phyloP scores from a whole-genome alignment of 35 echinoderm and acorn worm genomes.

The Stichopus chloronotus region DNA sequence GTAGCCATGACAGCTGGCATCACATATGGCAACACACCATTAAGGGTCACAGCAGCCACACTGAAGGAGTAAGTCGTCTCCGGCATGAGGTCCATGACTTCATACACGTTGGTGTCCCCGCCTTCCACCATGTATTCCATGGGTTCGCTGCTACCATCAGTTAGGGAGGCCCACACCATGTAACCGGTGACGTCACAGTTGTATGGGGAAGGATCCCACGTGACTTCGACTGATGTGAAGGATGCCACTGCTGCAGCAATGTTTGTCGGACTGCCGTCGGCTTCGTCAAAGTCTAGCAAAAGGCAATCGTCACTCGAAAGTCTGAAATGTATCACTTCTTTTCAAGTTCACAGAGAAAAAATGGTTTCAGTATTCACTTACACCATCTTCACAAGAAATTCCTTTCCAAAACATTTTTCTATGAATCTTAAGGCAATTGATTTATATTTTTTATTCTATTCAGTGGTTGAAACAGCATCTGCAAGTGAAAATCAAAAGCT shows the following conservation, averaged over 20 bases:
- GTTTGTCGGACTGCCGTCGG: constrained; percentile 56
- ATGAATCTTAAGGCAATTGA: too few relatives aligned
- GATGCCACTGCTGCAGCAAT: constrained; percentile 49
- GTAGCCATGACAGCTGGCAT: constrained; percentile 28
- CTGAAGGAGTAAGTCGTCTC: constrained; percentile 65
- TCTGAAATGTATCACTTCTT: too few relatives aligned
- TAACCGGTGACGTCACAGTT: constrained; percentile 93
- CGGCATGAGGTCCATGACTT: constrained; percentile 62
- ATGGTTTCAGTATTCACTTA: too few relatives aligned
- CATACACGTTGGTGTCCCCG: constrained; percentile 37
- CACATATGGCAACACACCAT: constrained; percentile 42
- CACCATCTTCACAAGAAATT: too few relatives aligned
- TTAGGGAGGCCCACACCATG: constrained; percentile 29
- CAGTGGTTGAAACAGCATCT: too few relatives aligned
- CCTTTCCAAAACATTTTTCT: too few relatives aligned
- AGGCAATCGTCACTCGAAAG: background rate
- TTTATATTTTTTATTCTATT: too few relatives aligned
- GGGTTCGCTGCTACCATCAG: constrained; percentile 26
- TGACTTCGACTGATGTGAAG: constrained; percentile 62
- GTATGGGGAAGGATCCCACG: constrained; percentile 69
- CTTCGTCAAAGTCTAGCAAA: constrained; percentile 47
- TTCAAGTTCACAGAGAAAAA: too few relatives aligned
- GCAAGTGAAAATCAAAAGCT: too few relatives aligned
- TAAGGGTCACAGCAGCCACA: constrained; percentile 64
- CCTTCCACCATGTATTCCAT: constrained; percentile 51